Base-by-base conservation (phyloP, 2,888 invertebrate species). In the Steromphala cineraria region DNA sequence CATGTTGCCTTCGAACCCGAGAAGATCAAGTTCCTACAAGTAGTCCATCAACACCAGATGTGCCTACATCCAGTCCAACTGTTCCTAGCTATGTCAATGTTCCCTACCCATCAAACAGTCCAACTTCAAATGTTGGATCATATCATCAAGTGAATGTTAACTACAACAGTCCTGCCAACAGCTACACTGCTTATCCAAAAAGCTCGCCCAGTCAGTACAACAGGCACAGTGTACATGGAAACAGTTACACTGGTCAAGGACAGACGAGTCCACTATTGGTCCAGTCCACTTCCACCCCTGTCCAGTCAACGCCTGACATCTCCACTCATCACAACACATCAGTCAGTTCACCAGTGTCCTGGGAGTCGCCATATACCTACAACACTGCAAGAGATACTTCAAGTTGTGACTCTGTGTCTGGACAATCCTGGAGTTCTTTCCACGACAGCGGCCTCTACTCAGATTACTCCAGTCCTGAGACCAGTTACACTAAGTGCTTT, bases 1-100 rank as follows among this genome's bases (percentile, higher is more conserved):
- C 83, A 3, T 87, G 87, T 62, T 28, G 40, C 31, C 55, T 85
- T 8, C 78, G 84, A 8, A 78, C 21, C 1, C 24, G 17, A n/a
- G 67, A 67, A 31, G n/a, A 21, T 10, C 67, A 67, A 36, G 7
- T 7, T 36, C 36, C 36, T 2, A 36, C 36, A 36, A 36, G 36
- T 7, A 36, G 2, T 36, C 7, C 36, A 36, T 36, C 36, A 36
- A 36, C 36, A 36, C 36, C 36, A 4, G 36, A 36, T 36, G 7
- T 36, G 36, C 36, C 36, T 36, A 4, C 36, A 36, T 2, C 7
- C 36, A 36, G 36, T 36, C 36, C 36, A 36, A 36, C 36, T 36
- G 36, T 2, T 36, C 36, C 36, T 7, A 36, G 36, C 36, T 36
- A 36, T 36, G 36, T 36, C 36, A 36, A 2, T 36, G 36, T 36